Evolutionary conservation across 1,140 invertebrate genomes (phyloP), one percentile per base, ranked within the genome.

Genomic region (Cyclina sinensis): DNA sequence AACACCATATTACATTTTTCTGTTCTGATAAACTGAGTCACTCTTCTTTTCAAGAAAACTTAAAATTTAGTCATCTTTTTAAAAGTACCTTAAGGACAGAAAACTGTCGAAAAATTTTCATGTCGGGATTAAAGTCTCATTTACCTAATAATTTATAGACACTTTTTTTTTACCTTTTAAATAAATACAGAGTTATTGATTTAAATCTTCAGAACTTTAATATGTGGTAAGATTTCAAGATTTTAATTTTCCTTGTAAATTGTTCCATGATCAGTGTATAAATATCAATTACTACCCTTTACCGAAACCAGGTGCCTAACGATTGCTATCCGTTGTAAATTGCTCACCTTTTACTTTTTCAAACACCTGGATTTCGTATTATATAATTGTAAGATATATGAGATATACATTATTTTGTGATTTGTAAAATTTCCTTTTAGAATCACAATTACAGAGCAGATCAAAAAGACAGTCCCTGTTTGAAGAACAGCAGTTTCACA

Each of bases 221-320:
- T 32, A 70, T 70, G 35, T 70, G 65, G 65, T 21, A 37, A 3
- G 32, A 70, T 35, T 70, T 70, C 1, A 18, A 39, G 37, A 70
- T 70, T n/a, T 70, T 27, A 70, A 70, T 70, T 70, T 70, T 70
- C 65, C 14, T 16, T 70, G 65, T 70, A 70, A 70, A 70, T 70
- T 11, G 65, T 70, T 70, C 16, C 37, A 27, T 70, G 37, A 70
- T 70, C 32, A 70, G 16, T 4, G 32, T 70, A 70, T 70, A 70
- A 70, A 70, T 70, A 70, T 70, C 65, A 70, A 35, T 70, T 70
- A 37, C 65, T 70, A 37, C 18, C 65, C 30, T 18, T 70, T 35
- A 32, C 65, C 5, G 5, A 14, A n/a, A 11, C 27, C 65, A 70
- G 65, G 65, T 70, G 65, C 11, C 4, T 70, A 70, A 70, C 35